Percentiles rank a stretch among this genome's conserved stretches.
Conservation (phyloP, 2,113 vertebrate species). For the Empidonax alnorum region DNA sequence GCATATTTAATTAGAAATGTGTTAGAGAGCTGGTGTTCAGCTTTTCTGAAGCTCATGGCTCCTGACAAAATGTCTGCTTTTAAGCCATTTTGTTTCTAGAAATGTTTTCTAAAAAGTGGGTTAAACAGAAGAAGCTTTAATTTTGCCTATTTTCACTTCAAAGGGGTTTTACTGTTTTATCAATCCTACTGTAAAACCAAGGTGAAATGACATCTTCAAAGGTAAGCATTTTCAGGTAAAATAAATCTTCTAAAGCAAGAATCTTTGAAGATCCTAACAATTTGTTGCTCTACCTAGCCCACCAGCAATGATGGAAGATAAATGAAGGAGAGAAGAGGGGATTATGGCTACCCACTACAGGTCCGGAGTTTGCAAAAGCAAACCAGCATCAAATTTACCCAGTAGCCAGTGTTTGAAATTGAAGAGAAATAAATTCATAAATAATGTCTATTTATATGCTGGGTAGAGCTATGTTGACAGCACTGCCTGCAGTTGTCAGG, state of each 20-base stretch:
- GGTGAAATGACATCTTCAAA: constrained; percentile 50
- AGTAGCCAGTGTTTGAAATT: not conserved
- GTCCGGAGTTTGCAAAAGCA: not conserved
- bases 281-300: constrained; percentile 26
- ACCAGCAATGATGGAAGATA: not conserved
- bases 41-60: constrained; percentile 62
- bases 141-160: constrained; percentile 69
- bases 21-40: constrained; percentile 44
- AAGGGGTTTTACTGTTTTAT: constrained; percentile 63
- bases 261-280: constrained; percentile 24
- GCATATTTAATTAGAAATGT: constrained; percentile 78
- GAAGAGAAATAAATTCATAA: not conserved
- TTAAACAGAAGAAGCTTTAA: constrained; percentile 61
- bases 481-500: not conserved
- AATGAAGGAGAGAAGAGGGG: not conserved
- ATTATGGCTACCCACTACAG: not conserved
- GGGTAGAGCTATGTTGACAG: not conserved
- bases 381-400: not conserved
- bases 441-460: not conserved
- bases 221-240: constrained; percentile 56
- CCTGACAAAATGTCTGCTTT: constrained; percentile 66
- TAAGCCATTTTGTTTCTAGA: constrained; percentile 55
- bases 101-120: constrained; percentile 63
- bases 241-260: constrained; percentile 5
- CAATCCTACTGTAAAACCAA: constrained; percentile 35